Conservation (phyloP, 1,140 invertebrate genomes). For the Chironomus striatipennis region DNA sequence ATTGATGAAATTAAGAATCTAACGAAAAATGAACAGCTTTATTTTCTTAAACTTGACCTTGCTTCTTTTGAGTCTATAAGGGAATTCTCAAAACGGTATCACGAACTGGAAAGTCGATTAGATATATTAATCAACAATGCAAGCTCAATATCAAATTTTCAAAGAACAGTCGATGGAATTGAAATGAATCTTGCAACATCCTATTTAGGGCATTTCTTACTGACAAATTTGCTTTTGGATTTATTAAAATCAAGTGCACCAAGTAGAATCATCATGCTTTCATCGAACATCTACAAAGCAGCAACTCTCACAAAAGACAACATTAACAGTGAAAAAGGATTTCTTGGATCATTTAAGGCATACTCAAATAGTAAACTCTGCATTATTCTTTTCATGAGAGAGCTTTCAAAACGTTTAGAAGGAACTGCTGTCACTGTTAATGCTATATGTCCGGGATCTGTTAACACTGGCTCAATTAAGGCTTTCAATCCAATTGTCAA, state of each 20-base stretch:
- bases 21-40: conserved; percentile 46
- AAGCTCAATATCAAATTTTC: conserved; percentile 35
- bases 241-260: conserved; percentile 47
- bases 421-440: conserved; percentile 55
- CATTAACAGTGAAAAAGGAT: conserved; percentile 46
- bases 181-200: conserved; percentile 37
- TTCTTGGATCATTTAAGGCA: conserved; percentile 42
- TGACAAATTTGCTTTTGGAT: conserved; percentile 47
- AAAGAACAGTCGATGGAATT: conserved; percentile 43
- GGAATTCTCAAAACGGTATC: conserved; percentile 48
- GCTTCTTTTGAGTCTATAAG: conserved; percentile 66
- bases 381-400: conserved; percentile 57
- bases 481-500: conserved; percentile 45
- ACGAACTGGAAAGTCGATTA: conserved; percentile 34
- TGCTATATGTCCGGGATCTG: conserved; percentile 70
- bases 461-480: conserved; percentile 63
- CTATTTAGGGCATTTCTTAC: conserved; percentile 48
- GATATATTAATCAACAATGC: conserved; percentile 53
- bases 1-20: conserved; percentile 41
- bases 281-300: conserved; percentile 35
- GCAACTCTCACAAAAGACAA: conserved; percentile 59
- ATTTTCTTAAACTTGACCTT: conserved; percentile 70
- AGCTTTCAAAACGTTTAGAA: conserved; percentile 49
- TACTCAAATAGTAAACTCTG: conserved; percentile 70
- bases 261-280: conserved; percentile 47